A percentile compares a stretch with the other conserved stretches of the same genome.
Evolutionary conservation across 1,140 invertebrate genomes (phyloP).

Genomic region (Solenopsis fugax): DNA sequence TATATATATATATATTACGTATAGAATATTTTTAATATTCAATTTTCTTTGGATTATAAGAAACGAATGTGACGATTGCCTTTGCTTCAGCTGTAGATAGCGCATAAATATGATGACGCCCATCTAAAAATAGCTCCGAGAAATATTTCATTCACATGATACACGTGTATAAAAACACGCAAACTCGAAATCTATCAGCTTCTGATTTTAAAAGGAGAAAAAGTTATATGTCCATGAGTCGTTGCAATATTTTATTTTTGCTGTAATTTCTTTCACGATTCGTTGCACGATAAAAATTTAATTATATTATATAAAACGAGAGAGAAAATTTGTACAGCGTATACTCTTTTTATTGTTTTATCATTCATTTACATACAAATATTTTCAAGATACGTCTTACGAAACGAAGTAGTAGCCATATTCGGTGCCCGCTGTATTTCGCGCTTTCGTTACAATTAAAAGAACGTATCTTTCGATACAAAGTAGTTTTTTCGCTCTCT

Average conservation of each 20-base stretch:
- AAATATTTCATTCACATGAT: constrained; percentile 39
- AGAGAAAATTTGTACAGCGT: constrained; percentile 71
- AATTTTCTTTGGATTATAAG: not conserved
- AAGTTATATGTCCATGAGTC: not conserved
- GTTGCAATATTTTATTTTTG: not conserved
- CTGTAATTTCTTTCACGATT: not conserved
- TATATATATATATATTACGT: too few species aligned
- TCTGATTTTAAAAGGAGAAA: not conserved
- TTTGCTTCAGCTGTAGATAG: constrained; percentile 37
- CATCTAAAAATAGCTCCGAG: constrained; percentile 38
- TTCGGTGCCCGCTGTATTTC: constrained; percentile 70
- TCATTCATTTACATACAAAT: constrained; percentile 86
- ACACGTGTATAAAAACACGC: not conserved
- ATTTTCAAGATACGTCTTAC: constrained; percentile 82
- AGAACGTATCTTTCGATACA: constrained; percentile 70
- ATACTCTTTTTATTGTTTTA: constrained; percentile 80
- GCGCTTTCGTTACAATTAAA: constrained; percentile 53
- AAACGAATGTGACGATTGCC: constrained; percentile 3
- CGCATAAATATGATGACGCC: constrained; percentile 28
- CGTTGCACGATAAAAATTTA: not conserved
- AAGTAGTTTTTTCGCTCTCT: constrained; percentile 59
- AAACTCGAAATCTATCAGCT: constrained; percentile 21
- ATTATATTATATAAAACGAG: not conserved
- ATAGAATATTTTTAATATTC: not conserved
- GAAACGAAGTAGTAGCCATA: constrained; percentile 77